Conservation (phyloP, 2,113 vertebrate genomes). For the Ondatra zibethicus region DNA sequence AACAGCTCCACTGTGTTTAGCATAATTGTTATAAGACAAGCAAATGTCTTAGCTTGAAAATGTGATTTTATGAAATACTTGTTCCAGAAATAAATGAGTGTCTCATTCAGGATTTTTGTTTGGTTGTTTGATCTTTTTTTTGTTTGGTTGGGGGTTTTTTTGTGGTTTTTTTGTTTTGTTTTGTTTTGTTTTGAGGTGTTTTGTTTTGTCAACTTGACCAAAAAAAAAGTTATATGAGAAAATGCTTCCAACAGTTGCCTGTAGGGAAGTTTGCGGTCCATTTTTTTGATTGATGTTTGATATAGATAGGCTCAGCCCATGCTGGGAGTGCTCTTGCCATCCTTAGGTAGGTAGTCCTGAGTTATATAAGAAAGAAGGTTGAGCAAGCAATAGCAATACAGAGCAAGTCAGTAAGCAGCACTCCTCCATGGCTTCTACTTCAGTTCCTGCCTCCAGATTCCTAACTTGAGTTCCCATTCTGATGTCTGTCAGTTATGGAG, state of each 20-base stretch:
- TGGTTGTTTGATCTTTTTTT: not conserved
- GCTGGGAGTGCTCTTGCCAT: not conserved
- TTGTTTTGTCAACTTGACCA: not conserved
- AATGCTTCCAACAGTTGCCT: not conserved
- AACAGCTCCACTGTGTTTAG: not conserved
- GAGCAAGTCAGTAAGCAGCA: not conserved
- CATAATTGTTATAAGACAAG: not conserved
- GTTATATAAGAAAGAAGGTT: not conserved
- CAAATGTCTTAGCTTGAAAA: not conserved
- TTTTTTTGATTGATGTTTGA: not conserved
- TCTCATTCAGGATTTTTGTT: not conserved
- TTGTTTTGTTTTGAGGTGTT: not conserved
- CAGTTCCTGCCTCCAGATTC: not conserved
- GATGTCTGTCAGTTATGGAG: not conserved
- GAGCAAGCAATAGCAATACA: not conserved
- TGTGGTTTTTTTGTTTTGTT: not conserved
- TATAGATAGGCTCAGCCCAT: not conserved
- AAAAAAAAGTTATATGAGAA: not conserved
- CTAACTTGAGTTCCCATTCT: not conserved
- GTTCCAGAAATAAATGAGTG: not conserved
- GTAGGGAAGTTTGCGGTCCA: not conserved
- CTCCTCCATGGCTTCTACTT: not conserved
- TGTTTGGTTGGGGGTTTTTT: not conserved
- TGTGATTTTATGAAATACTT: not conserved
- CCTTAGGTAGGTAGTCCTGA: not conserved